Percentiles rank a stretch among this genome's conserved stretches.
Evolutionary conservation across 2,888 invertebrate species (phyloP).

Genomic region (Chrysina gloriosa): DNA sequence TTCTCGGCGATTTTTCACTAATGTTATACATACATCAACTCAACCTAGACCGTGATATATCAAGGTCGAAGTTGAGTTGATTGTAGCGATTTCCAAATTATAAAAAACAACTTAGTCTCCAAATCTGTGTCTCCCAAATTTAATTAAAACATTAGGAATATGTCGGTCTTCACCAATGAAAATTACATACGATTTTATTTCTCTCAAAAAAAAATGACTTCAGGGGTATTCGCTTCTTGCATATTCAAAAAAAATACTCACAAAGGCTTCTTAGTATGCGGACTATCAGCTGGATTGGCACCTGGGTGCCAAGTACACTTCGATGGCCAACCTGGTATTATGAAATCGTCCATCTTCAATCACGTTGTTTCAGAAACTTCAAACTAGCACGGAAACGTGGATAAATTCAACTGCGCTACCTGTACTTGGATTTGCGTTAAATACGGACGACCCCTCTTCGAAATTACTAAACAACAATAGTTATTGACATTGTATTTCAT

Average conservation of each 20-base stretch:
- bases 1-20: no score
- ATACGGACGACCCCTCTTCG: constrained; percentile 18
- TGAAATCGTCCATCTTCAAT: constrained; percentile 46
- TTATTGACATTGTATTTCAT: constrained; percentile 12
- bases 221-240: background rate
- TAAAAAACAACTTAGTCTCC: no score
- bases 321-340: constrained; percentile 64
- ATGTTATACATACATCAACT: no score
- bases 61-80: no score
- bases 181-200: no score
- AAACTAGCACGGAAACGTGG: background rate
- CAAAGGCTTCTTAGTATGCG: constrained; percentile 66
- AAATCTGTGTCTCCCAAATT: no score
- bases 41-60: no score
- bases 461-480: constrained; percentile 6
- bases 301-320: constrained; percentile 70
- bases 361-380: background rate
- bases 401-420: constrained; percentile 7
- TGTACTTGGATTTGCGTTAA: constrained; percentile 1
- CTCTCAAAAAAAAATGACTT: background rate
- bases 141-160: no score
- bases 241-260: constrained; percentile 58
- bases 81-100: no score
- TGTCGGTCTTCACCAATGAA: no score
- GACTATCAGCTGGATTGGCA: constrained; percentile 61